Evolutionary conservation across 2,888 invertebrate species (phyloP).

Genomic region (Oegoconia quadripuncta): DNA sequence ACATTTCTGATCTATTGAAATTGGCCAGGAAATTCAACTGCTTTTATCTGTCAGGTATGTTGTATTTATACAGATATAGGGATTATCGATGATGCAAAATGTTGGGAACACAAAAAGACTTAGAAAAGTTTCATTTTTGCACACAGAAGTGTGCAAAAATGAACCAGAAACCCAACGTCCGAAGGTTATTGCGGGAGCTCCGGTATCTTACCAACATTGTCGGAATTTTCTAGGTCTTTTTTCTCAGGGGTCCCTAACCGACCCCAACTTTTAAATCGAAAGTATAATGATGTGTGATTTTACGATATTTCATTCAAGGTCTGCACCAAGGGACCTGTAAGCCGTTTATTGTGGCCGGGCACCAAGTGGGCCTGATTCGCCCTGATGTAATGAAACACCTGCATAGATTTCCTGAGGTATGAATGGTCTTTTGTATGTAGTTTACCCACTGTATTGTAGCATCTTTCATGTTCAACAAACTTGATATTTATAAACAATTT

Average conservation of each 20-base stretch:
- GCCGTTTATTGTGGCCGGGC: constrained; percentile 92
- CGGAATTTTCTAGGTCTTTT: no score
- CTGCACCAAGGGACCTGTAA: constrained; percentile 88
- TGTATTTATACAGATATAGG: constrained; percentile 12
- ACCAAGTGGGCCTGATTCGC: constrained; percentile 92
- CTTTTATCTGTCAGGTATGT: constrained; percentile 90
- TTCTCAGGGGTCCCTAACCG: no score
- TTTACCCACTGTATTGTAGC: constrained; percentile 3
- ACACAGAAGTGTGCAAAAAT: no score
- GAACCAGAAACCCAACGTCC: no score
- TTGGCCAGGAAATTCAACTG: constrained; percentile 93
- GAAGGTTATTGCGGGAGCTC: no score
- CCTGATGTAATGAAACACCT: constrained; percentile 91
- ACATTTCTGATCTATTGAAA: constrained; percentile 81
- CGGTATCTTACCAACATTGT: no score
- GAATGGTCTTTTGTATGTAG: constrained; percentile 1
- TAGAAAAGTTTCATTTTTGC: no score
- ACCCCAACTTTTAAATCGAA: no score
- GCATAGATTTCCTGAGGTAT: constrained; percentile 89
- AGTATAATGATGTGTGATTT: no score
- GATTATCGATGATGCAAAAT: no score
- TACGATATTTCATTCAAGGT: constrained; percentile 65
- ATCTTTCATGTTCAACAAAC: no score
- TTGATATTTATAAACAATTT: not conserved
- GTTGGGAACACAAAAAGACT: no score